Evolutionary conservation across 2,797 vertebrate species (phyloP).

Genomic region (Diglossa cyanea): DNA sequence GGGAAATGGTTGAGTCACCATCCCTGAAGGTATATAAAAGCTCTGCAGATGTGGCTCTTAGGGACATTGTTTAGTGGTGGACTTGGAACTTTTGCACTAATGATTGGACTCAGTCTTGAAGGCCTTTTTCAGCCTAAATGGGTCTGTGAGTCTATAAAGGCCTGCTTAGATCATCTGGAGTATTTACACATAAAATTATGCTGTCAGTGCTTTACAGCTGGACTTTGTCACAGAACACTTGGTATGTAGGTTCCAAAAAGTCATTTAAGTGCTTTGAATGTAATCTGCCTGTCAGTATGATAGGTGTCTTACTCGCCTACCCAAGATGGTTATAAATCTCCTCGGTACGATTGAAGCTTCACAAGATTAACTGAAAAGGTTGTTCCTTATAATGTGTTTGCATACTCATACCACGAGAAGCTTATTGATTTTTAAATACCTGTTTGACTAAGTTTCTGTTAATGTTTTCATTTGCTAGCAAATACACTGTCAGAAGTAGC

Average conservation of each 20-base stretch:
- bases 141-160: neutral
- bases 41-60: fast-evolving
- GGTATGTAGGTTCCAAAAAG: neutral
- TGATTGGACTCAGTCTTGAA: neutral
- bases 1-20: neutral
- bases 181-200: neutral
- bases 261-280: neutral
- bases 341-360: neutral
- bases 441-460: neutral
- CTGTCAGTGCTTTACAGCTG: neutral
- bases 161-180: neutral
- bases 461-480: neutral
- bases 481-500: neutral
- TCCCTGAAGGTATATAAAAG: neutral
- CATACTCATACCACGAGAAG: neutral
- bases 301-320: neutral
- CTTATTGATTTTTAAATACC: neutral
- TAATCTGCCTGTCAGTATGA: neutral
- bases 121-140: neutral
- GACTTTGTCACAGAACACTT: neutral
- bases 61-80: neutral
- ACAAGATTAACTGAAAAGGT: neutral
- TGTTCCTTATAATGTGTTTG: neutral
- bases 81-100: neutral
- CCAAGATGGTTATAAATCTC: neutral